phyloP scores from a whole-genome alignment of 2,113 vertebrate genomes.

The Echinops telfairi region DNA sequence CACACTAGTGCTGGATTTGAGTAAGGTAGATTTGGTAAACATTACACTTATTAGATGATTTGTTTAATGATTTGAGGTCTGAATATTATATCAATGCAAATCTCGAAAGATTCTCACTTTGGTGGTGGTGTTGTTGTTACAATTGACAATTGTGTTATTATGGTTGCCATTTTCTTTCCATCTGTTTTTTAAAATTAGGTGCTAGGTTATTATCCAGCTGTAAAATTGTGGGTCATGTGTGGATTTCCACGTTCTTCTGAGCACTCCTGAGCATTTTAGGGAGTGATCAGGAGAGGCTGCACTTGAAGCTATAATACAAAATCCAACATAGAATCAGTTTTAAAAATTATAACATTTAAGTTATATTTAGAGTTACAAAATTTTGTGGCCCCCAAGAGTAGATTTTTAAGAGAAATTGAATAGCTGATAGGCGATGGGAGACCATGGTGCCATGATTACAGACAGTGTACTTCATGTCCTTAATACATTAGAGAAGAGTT shows the following conservation, averaged over 20 bases:
- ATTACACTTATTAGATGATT: background rate
- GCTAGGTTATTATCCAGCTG: constrained; percentile 46
- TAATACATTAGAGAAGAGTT: constrained; percentile 26
- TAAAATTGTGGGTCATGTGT: background rate
- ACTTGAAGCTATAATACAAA: constrained; percentile 57
- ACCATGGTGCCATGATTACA: background rate
- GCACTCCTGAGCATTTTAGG: constrained; percentile 39
- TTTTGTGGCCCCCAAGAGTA: constrained; percentile 37
- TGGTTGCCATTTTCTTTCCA: constrained; percentile 22
- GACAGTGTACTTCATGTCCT: background rate
- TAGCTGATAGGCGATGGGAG: background rate
- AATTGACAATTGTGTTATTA: background rate
- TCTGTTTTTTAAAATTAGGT: constrained; percentile 51
- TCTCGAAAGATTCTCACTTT: background rate
- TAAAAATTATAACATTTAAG: constrained; percentile 58
- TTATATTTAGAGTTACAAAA: constrained; percentile 49
- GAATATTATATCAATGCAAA: background rate
- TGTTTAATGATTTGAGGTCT: background rate
- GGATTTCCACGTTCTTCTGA: constrained; percentile 62
- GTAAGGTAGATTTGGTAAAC: background rate
- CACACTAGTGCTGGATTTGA: background rate
- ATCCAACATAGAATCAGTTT: constrained; percentile 67
- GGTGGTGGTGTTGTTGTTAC: background rate
- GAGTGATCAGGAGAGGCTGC: background rate
- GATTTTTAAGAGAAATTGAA: constrained; percentile 22